phyloP scores from a whole-genome alignment of 1,140 invertebrate genomes.

The Halesus radiatus region DNA sequence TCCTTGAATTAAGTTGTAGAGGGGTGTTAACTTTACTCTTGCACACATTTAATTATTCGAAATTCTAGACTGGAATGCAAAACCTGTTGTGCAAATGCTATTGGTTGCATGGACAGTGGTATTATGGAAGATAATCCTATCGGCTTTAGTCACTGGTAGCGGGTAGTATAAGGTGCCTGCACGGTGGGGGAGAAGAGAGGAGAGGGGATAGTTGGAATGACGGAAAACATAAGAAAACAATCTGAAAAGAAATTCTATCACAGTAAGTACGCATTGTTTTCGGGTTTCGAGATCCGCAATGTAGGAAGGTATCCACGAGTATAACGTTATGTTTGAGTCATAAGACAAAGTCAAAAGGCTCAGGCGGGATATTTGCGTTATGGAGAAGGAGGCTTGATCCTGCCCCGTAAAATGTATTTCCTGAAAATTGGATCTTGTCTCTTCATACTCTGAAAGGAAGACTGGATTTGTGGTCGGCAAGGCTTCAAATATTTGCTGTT shows the following conservation, averaged over 20 bases:
- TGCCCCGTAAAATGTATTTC: slow-evolving; percentile 43
- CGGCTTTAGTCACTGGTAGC: too few species aligned
- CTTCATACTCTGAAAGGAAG: slow-evolving; percentile 47
- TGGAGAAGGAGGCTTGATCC: slow-evolving; percentile 30
- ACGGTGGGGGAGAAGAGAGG: too few species aligned
- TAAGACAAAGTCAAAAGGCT: slow-evolving; percentile 50
- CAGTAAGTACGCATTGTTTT: neutral
- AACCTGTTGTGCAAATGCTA: neutral
- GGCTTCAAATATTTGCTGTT: slow-evolving; percentile 34
- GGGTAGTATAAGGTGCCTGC: too few species aligned
- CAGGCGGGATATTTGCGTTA: slow-evolving; percentile 8
- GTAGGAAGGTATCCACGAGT: too few species aligned
- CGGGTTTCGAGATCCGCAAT: too few species aligned
- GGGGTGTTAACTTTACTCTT: neutral
- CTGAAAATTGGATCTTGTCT: slow-evolving; percentile 57
- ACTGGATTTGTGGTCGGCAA: slow-evolving; percentile 50
- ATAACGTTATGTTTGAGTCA: slow-evolving; percentile 38
- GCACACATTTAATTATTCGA: neutral
- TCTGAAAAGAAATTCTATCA: slow-evolving; percentile 52
- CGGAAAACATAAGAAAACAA: slow-evolving; percentile 40
- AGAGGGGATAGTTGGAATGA: too few species aligned
- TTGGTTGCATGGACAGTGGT: too few species aligned
- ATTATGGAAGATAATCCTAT: too few species aligned
- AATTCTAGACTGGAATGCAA: neutral
- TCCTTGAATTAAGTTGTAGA: neutral